Evolutionary conservation across 2,888 invertebrate species (phyloP).

Genomic region (Prionchulus punctatus): DNA sequence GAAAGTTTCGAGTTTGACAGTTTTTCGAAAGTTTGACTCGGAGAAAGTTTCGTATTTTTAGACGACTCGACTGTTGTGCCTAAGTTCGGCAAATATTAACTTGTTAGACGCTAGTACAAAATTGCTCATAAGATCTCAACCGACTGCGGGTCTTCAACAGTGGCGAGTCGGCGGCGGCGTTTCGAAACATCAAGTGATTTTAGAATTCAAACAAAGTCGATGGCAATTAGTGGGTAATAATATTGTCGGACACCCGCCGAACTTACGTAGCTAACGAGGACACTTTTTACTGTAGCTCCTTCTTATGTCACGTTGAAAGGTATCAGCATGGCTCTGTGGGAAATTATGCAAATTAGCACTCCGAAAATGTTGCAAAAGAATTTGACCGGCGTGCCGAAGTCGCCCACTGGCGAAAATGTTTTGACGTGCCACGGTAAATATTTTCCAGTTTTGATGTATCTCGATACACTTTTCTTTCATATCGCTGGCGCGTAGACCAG

Average conservation of each 20-base stretch:
- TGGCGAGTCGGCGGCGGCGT: constrained; percentile 48
- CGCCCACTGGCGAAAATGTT: background rate
- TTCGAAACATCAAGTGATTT: constrained; percentile 44
- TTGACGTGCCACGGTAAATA: too few species aligned
- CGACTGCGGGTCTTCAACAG: constrained; percentile 44
- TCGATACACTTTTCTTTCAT: too few species aligned
- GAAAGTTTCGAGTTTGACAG: background rate
- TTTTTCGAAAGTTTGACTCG: background rate
- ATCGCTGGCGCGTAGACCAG: too few species aligned
- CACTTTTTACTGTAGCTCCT: too few species aligned
- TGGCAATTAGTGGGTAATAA: constrained; percentile 35
- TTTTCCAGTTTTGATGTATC: too few species aligned
- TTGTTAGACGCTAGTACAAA: constrained; percentile 47
- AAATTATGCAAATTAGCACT: constrained; percentile 43
- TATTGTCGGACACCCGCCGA: too few species aligned
- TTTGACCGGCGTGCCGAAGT: background rate
- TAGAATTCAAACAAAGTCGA: constrained; percentile 47
- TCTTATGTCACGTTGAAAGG: constrained; percentile 42
- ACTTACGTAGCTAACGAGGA: too few species aligned
- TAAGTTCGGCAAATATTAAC: constrained; percentile 44
- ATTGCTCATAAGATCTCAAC: constrained; percentile 42
- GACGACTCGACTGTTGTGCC: constrained; percentile 45
- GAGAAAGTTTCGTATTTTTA: constrained; percentile 23
- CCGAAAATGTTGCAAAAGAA: background rate
- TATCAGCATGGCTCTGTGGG: constrained; percentile 43